Evolutionary conservation across 2,797 vertebrate species (phyloP).

Genomic region (Paedocypris micromegethes): DNA sequence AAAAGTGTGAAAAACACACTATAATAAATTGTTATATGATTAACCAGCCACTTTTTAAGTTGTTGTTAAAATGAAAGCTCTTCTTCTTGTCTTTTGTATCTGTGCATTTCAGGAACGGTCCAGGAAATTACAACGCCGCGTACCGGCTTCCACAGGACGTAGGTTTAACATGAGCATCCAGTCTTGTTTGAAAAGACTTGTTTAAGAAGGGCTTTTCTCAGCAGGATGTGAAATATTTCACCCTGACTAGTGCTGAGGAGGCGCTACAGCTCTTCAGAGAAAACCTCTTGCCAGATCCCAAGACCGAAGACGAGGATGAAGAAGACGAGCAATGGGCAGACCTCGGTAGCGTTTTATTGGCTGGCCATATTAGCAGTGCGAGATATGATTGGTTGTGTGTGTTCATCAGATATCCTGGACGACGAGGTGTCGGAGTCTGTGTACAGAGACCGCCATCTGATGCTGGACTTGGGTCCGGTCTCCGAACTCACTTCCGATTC

Average conservation of each 20-base stretch:
- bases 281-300: slow-evolving; percentile 51
- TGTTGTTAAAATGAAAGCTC: background rate
- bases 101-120: slow-evolving; percentile 63
- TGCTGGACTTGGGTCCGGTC: slow-evolving; percentile 67
- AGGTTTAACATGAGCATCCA: slow-evolving; percentile 20
- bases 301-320: slow-evolving; percentile 47
- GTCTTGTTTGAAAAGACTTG: background rate
- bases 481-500: slow-evolving; percentile 74
- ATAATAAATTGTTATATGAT: no score
- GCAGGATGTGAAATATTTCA: slow-evolving; percentile 71
- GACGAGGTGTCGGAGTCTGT: slow-evolving; percentile 82
- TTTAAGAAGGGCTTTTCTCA: background rate
- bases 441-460: slow-evolving; percentile 68
- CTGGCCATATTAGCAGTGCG: no score
- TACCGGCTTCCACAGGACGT: slow-evolving; percentile 81
- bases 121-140: slow-evolving; percentile 73
- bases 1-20: no score
- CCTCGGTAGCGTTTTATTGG: slow-evolving; percentile 49
- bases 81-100: slow-evolving; percentile 5
- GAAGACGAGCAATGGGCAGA: slow-evolving; percentile 44
- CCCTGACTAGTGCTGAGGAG: slow-evolving; percentile 71
- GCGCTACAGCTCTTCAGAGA: slow-evolving; percentile 72
- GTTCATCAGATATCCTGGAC: slow-evolving; percentile 73
- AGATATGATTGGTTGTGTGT: no score
- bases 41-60: no score